phyloP scores from a whole-genome alignment of 37 sponge, comb jelly and placozoan species.

The Tethya wilhelma region DNA sequence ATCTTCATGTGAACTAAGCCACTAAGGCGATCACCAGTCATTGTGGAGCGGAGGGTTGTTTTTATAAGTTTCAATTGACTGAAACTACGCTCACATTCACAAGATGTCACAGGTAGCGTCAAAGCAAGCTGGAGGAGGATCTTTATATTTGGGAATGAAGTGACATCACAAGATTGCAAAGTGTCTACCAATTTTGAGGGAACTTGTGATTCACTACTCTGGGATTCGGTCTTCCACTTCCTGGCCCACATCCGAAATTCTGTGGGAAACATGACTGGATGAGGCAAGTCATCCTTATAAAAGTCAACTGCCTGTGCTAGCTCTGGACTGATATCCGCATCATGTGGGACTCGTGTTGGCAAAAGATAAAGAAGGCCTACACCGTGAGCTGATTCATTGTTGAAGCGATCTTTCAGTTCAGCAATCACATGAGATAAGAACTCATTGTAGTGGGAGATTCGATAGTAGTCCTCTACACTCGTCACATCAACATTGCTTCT shows the following conservation, averaged over 20 bases:
- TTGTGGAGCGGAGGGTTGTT: constrained; percentile 35
- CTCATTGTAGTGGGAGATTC: constrained; percentile 21
- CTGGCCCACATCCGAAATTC: constrained; percentile 42
- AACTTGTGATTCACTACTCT: not conserved
- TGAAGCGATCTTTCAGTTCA: constrained; percentile 30
- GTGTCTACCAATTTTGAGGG: constrained; percentile 12
- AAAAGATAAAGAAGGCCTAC: constrained; percentile 35
- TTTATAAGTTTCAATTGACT: constrained; percentile 40
- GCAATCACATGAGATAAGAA: constrained; percentile 46
- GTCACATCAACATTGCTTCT: constrained; percentile 26
- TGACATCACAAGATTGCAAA: constrained; percentile 32
- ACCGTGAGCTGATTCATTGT: constrained; percentile 7
- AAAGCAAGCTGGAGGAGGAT: constrained; percentile 27
- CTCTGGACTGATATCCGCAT: constrained; percentile 2
- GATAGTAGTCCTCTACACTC: constrained; percentile 50
- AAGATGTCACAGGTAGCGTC: constrained; percentile 65
- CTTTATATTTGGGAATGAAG: constrained; percentile 25
- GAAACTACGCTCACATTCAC: constrained; percentile 67
- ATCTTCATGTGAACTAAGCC: constrained; percentile 25
- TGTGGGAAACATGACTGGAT: constrained; percentile 4
- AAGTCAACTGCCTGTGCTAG: not conserved
- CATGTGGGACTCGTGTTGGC: constrained; percentile 9
- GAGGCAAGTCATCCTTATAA: constrained; percentile 33
- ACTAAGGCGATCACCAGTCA: constrained; percentile 45
- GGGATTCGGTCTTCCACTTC: constrained; percentile 8